Percentiles rank a stretch among this genome's conserved stretches.
phyloP scores from a whole-genome alignment of 2,888 invertebrate genomes.

The Pyrgus malvae region DNA sequence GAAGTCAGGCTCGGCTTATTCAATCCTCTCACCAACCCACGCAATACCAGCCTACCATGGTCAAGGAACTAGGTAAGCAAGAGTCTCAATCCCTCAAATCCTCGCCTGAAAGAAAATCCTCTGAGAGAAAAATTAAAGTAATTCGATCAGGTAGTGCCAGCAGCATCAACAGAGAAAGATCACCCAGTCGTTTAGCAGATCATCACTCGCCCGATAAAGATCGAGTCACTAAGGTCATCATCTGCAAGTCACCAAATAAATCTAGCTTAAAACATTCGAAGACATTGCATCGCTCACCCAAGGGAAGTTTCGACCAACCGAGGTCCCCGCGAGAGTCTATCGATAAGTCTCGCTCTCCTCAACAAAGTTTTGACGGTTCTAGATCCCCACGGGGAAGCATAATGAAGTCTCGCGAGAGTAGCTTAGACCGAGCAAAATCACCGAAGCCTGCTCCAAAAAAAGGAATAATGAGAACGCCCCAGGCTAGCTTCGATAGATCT shows the following conservation, averaged over 20 bases:
- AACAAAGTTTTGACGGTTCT: conserved; percentile 79
- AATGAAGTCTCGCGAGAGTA: conserved; percentile 74
- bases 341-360: conserved; percentile 81
- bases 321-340: conserved; percentile 81
- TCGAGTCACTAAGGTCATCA: conserved; percentile 74
- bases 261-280: conserved; percentile 71
- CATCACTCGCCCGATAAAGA: conserved; percentile 65
- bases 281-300: conserved; percentile 72
- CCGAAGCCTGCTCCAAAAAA: conserved; percentile 77
- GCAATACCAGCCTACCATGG: conserved; percentile 93
- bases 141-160: conserved; percentile 81
- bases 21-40: conserved; percentile 97
- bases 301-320: conserved; percentile 76
- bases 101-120: conserved; percentile 68
- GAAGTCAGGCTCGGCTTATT: conserved; percentile 95
- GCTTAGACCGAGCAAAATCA: conserved; percentile 67
- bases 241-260: conserved; percentile 77
- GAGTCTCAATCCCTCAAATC: conserved; percentile 78
- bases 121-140: conserved; percentile 69
- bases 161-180: conserved; percentile 71
- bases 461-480: conserved; percentile 77
- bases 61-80: conserved; percentile 94
- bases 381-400: conserved; percentile 74
- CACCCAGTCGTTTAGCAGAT: conserved; percentile 61
- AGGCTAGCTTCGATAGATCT: conserved; percentile 74